Conservation (phyloP, 2,797 vertebrate species). For the Molossus alvarezi region DNA sequence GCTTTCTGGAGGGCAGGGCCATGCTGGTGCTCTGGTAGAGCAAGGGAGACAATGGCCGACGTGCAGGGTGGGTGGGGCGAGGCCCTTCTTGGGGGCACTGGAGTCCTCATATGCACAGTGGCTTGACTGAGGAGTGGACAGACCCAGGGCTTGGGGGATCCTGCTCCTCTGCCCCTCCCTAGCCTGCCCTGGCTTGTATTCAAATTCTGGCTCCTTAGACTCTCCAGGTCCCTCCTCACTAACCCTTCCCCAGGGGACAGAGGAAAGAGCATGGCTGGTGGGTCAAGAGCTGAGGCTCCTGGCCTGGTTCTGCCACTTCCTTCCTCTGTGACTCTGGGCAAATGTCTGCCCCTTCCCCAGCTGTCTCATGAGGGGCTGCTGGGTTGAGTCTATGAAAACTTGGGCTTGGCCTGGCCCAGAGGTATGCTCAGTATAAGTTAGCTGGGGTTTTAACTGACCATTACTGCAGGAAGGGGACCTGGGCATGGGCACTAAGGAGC, state of each 20-base stretch:
- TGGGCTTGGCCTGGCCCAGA: neutral
- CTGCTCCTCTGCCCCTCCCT: neutral
- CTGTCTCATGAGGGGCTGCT: neutral
- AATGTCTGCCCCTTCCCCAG: neutral
- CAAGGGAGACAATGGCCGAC: neutral
- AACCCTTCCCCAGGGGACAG: neutral
- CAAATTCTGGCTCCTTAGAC: neutral
- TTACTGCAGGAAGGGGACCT: neutral
- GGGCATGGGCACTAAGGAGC: neutral
- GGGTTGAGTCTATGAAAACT: neutral
- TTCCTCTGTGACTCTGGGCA: conserved; percentile 12
- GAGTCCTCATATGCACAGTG: too few relatives aligned
- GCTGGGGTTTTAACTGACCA: neutral
- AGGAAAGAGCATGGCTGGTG: neutral
- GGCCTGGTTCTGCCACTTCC: neutral
- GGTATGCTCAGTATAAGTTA: neutral
- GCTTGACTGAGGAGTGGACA: neutral
- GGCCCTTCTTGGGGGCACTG: neutral
- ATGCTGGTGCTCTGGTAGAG: neutral
- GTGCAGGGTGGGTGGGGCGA: neutral
- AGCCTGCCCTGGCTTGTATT: neutral
- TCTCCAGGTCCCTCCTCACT: neutral
- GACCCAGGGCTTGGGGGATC: neutral
- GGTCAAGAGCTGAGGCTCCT: neutral
- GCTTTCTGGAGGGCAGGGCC: neutral